These are phyloP conservation scores for Drosophila merina DNA, from an alignment of 2,888 invertebrate genomes.

Conservation along the genomic window DNA sequence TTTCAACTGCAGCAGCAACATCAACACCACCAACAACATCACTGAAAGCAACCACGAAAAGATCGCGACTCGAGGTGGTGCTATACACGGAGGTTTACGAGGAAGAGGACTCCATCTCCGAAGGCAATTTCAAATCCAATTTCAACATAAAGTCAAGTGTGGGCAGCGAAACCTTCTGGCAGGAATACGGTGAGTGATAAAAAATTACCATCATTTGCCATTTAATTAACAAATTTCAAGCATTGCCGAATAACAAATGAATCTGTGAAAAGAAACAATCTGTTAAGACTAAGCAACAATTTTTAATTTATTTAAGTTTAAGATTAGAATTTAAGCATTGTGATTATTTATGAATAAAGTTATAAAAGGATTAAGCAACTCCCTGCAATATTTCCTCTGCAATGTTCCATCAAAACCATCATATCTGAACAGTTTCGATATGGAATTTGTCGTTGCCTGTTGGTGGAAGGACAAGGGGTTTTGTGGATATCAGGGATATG, in stretches of 20 bases:
- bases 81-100: constrained; percentile 76
- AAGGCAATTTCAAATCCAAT: constrained; percentile 19
- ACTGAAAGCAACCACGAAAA: constrained; percentile 48
- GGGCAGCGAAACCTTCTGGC: constrained; percentile 68
- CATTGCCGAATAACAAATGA: neutral
- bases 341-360: neutral
- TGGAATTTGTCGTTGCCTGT: constrained; percentile 16
- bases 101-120: constrained; percentile 51
- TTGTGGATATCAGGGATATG: constrained; percentile 1
- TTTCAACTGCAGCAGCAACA: constrained; percentile 32
- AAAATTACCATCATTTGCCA: neutral
- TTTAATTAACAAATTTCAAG: neutral
- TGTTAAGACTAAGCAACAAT: too few species aligned
- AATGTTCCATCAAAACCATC: constrained; percentile 10
- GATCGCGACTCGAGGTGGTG: constrained; percentile 67
- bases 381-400: constrained; percentile 16
- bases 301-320: too few species aligned
- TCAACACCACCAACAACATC: constrained; percentile 24
- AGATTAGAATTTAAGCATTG: too few species aligned
- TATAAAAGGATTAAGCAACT: neutral
- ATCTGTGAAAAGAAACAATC: neutral
- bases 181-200: constrained; percentile 81
- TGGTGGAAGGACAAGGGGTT: constrained; percentile 20
- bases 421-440: constrained; percentile 41
- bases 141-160: constrained; percentile 27